phyloP scores from a whole-genome alignment of 2,113 vertebrate genomes.

The Callithrix jacchus region DNA sequence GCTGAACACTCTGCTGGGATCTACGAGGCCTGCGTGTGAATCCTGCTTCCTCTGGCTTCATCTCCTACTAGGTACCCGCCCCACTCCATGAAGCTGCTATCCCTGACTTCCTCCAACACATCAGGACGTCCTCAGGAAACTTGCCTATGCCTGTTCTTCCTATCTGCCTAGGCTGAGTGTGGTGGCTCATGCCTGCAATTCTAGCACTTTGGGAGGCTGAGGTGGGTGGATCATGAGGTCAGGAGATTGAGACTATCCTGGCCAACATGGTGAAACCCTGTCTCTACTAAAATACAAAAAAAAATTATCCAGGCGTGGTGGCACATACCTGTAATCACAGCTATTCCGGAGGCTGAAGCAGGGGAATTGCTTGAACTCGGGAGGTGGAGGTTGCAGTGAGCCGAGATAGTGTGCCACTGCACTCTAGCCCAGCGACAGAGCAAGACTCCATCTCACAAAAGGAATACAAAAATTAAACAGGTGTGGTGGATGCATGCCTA shows the following conservation, averaged over 20 bases:
- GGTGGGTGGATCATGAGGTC: too few species aligned
- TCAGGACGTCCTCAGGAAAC: background rate
- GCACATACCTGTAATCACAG: background rate
- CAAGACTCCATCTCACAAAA: background rate
- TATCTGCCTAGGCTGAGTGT: background rate
- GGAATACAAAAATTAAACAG: too few species aligned
- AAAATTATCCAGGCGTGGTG: background rate
- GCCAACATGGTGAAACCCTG: too few species aligned
- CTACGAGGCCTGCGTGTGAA: background rate
- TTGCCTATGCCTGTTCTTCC: background rate
- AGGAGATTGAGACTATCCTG: too few species aligned
- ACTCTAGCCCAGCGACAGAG: background rate
- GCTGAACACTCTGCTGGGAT: background rate
- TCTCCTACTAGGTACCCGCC: too few species aligned
- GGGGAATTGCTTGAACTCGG: background rate
- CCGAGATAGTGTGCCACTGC: background rate
- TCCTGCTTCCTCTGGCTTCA: background rate
- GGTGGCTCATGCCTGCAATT: too few species aligned
- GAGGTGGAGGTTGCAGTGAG: background rate
- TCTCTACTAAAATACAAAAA: too few species aligned
- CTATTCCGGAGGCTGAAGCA: background rate
- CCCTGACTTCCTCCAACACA: background rate
- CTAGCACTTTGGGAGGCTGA: too few species aligned
- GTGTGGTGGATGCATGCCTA: background rate
- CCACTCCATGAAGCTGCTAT: background rate